phyloP scores from a whole-genome alignment of 2,113 vertebrate species.

The Rhinoptilus africanus region DNA sequence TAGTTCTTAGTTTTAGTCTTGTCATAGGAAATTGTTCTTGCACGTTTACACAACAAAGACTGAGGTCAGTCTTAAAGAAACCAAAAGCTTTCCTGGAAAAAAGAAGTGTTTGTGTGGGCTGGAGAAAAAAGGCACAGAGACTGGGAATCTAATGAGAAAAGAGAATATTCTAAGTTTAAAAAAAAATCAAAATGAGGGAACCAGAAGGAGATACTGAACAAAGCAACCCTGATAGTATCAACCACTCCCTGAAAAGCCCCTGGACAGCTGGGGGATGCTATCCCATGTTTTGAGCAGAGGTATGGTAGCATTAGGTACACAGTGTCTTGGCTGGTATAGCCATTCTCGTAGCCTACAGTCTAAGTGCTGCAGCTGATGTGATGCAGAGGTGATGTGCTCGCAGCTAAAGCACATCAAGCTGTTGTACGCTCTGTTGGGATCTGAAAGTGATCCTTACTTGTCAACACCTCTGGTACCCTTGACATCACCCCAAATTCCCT shows the following conservation, averaged over 20 bases:
- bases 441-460: background rate
- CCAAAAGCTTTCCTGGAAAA: background rate
- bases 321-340: background rate
- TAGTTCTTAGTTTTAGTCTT: background rate
- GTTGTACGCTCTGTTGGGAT: background rate
- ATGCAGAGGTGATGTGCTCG: background rate
- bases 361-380: background rate
- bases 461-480: background rate
- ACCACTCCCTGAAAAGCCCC: background rate
- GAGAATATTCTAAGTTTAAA: background rate
- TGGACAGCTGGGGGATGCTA: background rate
- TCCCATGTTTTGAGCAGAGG: background rate
- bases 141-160: background rate
- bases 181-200: background rate
- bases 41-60: background rate
- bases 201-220: background rate
- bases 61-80: background rate
- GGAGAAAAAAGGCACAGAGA: background rate
- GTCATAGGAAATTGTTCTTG: slow-evolving; percentile 6
- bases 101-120: background rate
- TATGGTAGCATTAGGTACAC: too few relatives aligned
- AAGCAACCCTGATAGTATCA: background rate
- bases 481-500: background rate
- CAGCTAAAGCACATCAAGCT: background rate
- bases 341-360: background rate